Conservation (phyloP, 2,888 invertebrate species). For the Conus canariensis region DNA sequence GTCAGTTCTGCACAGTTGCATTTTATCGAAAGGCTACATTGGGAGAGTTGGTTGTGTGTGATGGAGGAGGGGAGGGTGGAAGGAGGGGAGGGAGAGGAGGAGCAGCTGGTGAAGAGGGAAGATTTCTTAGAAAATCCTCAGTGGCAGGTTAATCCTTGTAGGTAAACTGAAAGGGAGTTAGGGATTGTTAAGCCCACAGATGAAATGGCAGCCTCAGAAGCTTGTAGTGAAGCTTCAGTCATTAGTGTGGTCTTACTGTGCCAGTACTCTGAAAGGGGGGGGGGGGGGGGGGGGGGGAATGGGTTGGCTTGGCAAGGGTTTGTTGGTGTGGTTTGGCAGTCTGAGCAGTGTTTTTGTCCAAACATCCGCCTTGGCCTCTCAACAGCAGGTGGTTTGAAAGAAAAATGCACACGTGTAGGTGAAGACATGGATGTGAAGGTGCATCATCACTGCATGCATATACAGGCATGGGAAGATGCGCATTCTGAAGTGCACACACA, state of each 20-base stretch:
- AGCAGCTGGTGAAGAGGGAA: background rate
- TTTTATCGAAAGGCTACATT: too few relatives aligned
- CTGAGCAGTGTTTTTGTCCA: background rate
- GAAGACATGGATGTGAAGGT: too few relatives aligned
- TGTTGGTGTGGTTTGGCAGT: background rate
- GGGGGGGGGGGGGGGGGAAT: background rate
- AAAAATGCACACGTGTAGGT: too few relatives aligned
- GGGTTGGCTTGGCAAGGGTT: background rate
- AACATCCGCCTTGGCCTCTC: background rate
- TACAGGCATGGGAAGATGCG: too few relatives aligned
- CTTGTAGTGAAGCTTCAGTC: background rate
- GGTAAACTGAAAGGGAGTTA: too few relatives aligned
- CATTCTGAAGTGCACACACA: too few relatives aligned
- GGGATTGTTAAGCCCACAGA: too few relatives aligned
- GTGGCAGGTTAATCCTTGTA: background rate
- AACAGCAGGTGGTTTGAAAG: too few relatives aligned
- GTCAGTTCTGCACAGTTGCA: too few relatives aligned
- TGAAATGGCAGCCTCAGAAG: too few relatives aligned
- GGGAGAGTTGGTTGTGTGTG: too few relatives aligned
- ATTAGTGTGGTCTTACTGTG: background rate
- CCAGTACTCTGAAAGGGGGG: background rate
- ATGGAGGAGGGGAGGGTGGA: background rate
- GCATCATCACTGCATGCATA: too few relatives aligned
- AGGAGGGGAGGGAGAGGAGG: background rate
- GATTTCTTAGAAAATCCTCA: background rate